A percentile compares a stretch with the other conserved stretches of the same genome.
These are phyloP conservation scores for Cnemophilus loriae DNA, from an alignment of 2,113 vertebrate genomes.

Conservation along the genomic window DNA sequence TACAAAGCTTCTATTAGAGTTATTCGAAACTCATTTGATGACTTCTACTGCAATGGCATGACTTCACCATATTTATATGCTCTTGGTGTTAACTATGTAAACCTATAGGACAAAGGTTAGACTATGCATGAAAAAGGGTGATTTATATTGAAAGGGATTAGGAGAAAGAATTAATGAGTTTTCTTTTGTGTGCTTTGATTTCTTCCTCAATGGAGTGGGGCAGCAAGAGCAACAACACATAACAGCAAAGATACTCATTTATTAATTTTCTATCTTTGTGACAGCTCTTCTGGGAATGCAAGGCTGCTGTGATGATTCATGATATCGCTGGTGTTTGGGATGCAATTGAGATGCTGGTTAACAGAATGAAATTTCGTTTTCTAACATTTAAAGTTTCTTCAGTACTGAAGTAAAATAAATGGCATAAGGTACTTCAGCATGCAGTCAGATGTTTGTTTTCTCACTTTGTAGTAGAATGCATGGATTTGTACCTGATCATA, in stretches of 20 bases:
- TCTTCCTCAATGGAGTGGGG: neutral
- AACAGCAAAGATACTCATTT: neutral
- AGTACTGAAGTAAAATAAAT: neutral
- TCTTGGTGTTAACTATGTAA: neutral
- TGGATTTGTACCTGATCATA: neutral
- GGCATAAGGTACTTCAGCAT: neutral
- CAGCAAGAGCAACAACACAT: neutral
- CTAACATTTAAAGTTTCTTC: neutral
- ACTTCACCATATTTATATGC: neutral
- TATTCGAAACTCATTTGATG: constrained; percentile 10
- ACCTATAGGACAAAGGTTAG: neutral
- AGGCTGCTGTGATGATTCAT: neutral
- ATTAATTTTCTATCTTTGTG: neutral
- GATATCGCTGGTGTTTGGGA: neutral
- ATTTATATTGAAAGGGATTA: neutral
- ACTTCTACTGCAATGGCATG: neutral
- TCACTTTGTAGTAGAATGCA: neutral
- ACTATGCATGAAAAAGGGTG: neutral
- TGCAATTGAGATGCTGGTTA: neutral
- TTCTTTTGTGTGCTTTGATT: neutral
- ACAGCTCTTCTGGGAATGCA: neutral
- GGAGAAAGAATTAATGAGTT: neutral
- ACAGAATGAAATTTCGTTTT: neutral
- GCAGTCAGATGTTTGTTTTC: neutral
- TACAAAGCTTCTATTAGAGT: neutral